phyloP scores from a whole-genome alignment of 2,113 vertebrate genomes.

The Corythornis vintsioides region DNA sequence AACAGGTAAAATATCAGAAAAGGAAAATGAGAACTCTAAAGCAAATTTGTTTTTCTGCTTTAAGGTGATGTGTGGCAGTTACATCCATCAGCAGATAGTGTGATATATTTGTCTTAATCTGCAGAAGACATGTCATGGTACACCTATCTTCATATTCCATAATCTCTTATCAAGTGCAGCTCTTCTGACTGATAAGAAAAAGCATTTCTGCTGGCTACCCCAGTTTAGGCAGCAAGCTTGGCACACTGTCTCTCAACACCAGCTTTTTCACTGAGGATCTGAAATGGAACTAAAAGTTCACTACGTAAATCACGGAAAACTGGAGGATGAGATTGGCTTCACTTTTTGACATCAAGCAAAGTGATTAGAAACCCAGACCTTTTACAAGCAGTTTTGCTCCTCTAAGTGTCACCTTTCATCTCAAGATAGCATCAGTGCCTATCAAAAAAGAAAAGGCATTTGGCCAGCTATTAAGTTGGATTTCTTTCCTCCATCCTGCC shows the following conservation, averaged over 20 bases:
- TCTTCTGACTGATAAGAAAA: not conserved
- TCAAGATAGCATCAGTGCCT: conserved; percentile 2
- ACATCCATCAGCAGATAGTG: not conserved
- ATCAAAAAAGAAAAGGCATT: conserved; percentile 35
- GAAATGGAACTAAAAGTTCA: conserved; percentile 10
- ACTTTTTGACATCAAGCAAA: not conserved
- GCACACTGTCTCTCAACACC: conserved; percentile 40
- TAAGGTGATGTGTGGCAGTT: not conserved
- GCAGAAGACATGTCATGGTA: not conserved
- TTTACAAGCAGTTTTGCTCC: not conserved
- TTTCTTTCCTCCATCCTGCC: conserved; percentile 7
- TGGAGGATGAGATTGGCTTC: not conserved
- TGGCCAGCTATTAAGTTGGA: conserved; percentile 8
- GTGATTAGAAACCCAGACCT: conserved; percentile 29
- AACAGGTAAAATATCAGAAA: not conserved
- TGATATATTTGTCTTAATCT: conserved; percentile 18
- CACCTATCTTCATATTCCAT: not conserved
- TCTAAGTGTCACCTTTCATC: conserved; percentile 35
- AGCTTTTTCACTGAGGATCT: conserved; percentile 22
- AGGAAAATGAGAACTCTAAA: not conserved
- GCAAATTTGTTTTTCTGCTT: not conserved
- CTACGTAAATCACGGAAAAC: not conserved
- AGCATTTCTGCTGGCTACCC: not conserved
- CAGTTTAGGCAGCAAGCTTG: conserved; percentile 29
- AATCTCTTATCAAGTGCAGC: not conserved